These are phyloP conservation scores for Papilio glaucus DNA, from an alignment of 1,140 invertebrate species.

Conservation along the genomic window DNA sequence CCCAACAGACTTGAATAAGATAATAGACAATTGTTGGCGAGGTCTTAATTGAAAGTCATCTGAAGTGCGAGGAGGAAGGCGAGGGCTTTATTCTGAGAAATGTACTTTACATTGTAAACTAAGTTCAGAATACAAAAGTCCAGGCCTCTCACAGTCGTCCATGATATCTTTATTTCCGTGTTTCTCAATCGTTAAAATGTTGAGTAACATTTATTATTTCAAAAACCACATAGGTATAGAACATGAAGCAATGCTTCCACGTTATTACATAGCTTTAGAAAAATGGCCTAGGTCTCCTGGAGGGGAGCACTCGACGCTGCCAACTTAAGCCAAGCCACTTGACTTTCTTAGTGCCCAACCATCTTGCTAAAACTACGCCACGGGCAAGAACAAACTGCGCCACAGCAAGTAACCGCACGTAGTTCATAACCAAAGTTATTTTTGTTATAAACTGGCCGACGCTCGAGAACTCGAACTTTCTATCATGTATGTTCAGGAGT, in stretches of 20 bases:
- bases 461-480: constrained; percentile 28
- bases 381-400: background rate
- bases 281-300: too few relatives aligned
- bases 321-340: too few relatives aligned
- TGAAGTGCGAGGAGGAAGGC: background rate
- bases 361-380: background rate
- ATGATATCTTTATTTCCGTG: background rate
- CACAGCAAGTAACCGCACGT: constrained; percentile 2
- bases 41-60: constrained; percentile 28
- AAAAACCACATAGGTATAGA: too few relatives aligned
- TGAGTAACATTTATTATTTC: too few relatives aligned
- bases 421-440: constrained; percentile 31
- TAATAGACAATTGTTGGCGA: constrained; percentile 27
- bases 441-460: constrained; percentile 33
- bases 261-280: too few relatives aligned
- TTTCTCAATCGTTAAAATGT: background rate
- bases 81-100: background rate
- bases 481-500: constrained; percentile 37
- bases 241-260: too few relatives aligned
- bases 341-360: background rate
- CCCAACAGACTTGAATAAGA: constrained; percentile 2
- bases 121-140: too few relatives aligned
- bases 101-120: background rate
- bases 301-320: too few relatives aligned
- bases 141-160: too few relatives aligned